phyloP scores from a whole-genome alignment of 1,140 invertebrate genomes.

The Watersipora subatra region DNA sequence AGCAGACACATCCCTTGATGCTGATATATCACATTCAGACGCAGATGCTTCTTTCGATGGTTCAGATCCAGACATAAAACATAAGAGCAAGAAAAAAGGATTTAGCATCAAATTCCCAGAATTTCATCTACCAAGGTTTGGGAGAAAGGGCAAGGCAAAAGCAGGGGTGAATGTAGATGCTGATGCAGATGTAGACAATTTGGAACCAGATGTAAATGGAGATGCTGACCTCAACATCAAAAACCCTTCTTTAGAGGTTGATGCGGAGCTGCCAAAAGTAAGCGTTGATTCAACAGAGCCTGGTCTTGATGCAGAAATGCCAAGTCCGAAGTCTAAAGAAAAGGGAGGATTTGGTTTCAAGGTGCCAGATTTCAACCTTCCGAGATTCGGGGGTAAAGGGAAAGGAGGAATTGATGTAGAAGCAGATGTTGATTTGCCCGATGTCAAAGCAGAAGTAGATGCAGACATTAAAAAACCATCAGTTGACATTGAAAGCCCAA shows the following conservation, averaged over 20 bases:
- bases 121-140: background rate
- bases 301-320: background rate
- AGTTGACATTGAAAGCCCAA: background rate
- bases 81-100: background rate
- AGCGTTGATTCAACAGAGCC: too few species aligned
- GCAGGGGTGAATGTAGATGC: background rate
- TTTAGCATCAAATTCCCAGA: too few species aligned
- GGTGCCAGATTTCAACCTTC: background rate
- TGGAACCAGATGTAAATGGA: background rate
- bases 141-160: background rate
- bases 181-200: background rate
- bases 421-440: background rate
- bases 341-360: background rate
- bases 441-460: background rate
- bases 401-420: background rate
- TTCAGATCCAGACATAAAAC: too few species aligned
- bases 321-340: background rate
- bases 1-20: background rate
- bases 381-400: background rate
- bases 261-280: too few species aligned
- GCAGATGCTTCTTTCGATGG: too few species aligned
- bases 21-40: too few species aligned
- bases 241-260: too few species aligned
- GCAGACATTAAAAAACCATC: background rate
- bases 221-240: too few species aligned